Conservation (phyloP, 2,888 invertebrate genomes). For the Caenorhabditis doughertyi region DNA sequence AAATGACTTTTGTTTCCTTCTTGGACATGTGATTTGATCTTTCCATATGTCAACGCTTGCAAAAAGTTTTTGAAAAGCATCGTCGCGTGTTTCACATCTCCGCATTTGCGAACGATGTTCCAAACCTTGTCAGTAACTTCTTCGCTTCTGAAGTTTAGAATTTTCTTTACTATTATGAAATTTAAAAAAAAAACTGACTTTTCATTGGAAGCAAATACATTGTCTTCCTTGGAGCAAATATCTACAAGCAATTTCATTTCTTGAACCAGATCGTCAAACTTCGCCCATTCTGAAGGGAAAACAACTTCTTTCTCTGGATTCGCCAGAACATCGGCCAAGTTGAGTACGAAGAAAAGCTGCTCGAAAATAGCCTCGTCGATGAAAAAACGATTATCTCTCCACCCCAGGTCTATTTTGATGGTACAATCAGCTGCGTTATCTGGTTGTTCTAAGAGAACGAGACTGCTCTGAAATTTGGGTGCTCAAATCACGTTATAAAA, state of each 20-base stretch:
- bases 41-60: conserved; percentile 52
- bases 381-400: conserved; percentile 57
- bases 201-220: conserved; percentile 45
- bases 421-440: conserved; percentile 50
- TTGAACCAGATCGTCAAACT: conserved; percentile 42
- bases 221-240: conserved; percentile 43
- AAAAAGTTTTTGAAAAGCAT: conserved; percentile 52
- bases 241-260: conserved; percentile 50
- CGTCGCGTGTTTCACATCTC: conserved; percentile 45
- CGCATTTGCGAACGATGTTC: conserved; percentile 49
- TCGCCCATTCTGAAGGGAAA: conserved; percentile 17
- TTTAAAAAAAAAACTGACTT: not conserved
- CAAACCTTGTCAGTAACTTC: conserved; percentile 66
- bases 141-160: conserved; percentile 45
- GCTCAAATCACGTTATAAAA: not conserved
- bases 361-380: conserved; percentile 36
- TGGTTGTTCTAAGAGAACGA: conserved; percentile 45
- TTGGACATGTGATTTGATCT: conserved; percentile 56
- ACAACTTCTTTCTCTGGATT: conserved; percentile 54
- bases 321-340: conserved; percentile 45
- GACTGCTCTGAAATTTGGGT: conserved; percentile 30
- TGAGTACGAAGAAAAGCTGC: conserved; percentile 50
- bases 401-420: conserved; percentile 56
- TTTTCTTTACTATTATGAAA: not conserved
- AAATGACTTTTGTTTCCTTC: conserved; percentile 54